Percentiles rank a stretch among this genome's conserved stretches.
phyloP scores from a whole-genome alignment of 2,113 vertebrate genomes.

The Mustela lutreola region DNA sequence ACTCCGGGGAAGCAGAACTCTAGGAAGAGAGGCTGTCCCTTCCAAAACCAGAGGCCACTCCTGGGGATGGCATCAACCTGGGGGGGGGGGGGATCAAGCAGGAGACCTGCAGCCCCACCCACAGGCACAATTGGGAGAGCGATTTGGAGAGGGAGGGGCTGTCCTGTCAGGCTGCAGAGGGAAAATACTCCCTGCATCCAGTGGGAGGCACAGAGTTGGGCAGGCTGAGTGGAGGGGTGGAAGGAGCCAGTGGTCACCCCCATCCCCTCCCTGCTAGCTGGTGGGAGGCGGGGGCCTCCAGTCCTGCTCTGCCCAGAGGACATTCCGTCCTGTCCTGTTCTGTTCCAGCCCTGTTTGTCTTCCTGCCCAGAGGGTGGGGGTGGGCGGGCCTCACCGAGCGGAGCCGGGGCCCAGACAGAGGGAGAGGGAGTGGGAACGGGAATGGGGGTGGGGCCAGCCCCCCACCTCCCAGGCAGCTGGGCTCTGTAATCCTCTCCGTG shows the following conservation, averaged over 20 bases:
- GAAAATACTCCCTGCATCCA: background rate
- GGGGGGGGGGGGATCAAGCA: background rate
- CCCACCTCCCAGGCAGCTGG: conserved; percentile 69
- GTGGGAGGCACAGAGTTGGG: conserved; percentile 1
- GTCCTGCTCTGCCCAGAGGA: conserved; percentile 72
- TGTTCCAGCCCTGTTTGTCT: conserved; percentile 80
- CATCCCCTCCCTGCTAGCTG: conserved; percentile 4
- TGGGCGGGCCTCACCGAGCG: conserved; percentile 45
- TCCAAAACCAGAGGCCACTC: conserved; percentile 23
- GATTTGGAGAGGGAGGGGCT: background rate
- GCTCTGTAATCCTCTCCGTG: conserved; percentile 30
- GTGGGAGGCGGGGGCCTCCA: conserved; percentile 70
- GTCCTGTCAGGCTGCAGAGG: background rate
- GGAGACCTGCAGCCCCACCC: background rate
- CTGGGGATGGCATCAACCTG: background rate
- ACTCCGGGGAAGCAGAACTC: background rate
- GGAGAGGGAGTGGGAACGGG: conserved; percentile 50
- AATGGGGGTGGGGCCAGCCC: background rate
- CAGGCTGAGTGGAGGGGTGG: background rate
- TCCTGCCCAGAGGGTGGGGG: conserved; percentile 80
- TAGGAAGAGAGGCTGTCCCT: background rate
- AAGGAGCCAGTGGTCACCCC: background rate
- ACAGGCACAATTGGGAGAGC: background rate
- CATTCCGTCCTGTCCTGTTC: conserved; percentile 80
- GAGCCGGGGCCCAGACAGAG: conserved; percentile 55